Percentiles rank a stretch among this genome's conserved stretches.
These are phyloP conservation scores for Synchiropus splendidus DNA, from an alignment of 2,113 vertebrate species.

Conservation along the genomic window DNA sequence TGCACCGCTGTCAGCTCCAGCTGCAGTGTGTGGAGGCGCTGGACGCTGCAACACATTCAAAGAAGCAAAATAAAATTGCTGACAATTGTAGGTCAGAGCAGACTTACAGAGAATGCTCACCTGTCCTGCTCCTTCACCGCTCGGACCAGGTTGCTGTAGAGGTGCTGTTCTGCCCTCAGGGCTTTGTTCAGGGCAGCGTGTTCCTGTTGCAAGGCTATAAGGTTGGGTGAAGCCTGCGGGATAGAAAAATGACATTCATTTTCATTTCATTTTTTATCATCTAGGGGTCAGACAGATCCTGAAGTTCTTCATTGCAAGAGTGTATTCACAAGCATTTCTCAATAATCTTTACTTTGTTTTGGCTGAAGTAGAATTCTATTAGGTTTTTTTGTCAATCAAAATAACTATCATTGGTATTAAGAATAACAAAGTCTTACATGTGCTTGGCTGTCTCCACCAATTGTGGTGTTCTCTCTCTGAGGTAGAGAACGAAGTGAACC, in stretches of 20 bases:
- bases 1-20: conserved; percentile 73
- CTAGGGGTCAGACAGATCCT: neutral
- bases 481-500: conserved; percentile 52
- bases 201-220: conserved; percentile 60
- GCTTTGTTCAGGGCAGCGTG: conserved; percentile 72
- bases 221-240: conserved; percentile 43
- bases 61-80: neutral
- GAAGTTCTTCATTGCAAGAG: no score
- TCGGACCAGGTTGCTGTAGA: conserved; percentile 77
- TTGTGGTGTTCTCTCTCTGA: conserved; percentile 65
- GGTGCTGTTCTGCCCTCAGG: conserved; percentile 78
- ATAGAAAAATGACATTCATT: neutral
- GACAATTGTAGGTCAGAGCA: neutral
- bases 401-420: no score
- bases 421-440: no score
- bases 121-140: conserved; percentile 81
- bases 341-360: no score
- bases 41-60: conserved; percentile 43
- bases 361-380: no score
- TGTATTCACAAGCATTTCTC: no score
- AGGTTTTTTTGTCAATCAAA: no score
- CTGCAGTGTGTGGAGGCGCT: conserved; percentile 71
- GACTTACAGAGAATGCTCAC: conserved; percentile 48
- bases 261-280: neutral
- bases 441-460: conserved; percentile 66